Evolutionary conservation across 2,797 vertebrate genomes (phyloP), one percentile per base, ranked within the genome.

Genomic region (Sebastolobus alascanus): DNA sequence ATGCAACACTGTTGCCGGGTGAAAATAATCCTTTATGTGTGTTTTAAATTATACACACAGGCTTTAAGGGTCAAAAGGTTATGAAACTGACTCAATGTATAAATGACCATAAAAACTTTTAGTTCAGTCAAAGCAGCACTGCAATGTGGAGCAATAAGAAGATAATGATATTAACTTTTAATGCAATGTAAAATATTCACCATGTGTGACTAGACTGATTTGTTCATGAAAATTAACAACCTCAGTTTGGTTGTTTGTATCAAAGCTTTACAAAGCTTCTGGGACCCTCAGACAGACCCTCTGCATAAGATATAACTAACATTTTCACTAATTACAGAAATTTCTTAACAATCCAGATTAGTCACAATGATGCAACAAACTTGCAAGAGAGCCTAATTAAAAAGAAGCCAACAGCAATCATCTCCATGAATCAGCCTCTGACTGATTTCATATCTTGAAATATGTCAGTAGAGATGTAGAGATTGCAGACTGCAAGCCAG

Each of bases 341-440:
- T 89, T 93, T 91, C 83, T 87, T 68, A 83, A 92, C 90, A 88
- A 93, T 92, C 79, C 84, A 83, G 86, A 90, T 85, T 80, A 88
- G 84, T 76, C 37, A 83, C 80, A 80, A 73, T 95, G 92, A 95
- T 90, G 93, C 92, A 95, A 94, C 71, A 73, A 87, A 93, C 75
- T 86, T 88, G 93, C 91, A 95, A 94, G 83, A 92, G 72, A 81
- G 52, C 55, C 88, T 91, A 93, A 94, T 94, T 94, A 94, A 92
- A 89, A 91, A 73, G 75, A 87, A 73, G 75, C 84, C 83, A 86
- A 87, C 64, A 89, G 91, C 89, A 88, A 84, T 83, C 70, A 86
- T 87, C 68, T 74, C 71, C 66, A 69, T 80, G 67, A 87, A 89
- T 89, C 84, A 74, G 75, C 33, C 70, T 67, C 40, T 43, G 50